phyloP scores from a whole-genome alignment of 92 coral and sea anemone species.

The Actinernus sp. region DNA sequence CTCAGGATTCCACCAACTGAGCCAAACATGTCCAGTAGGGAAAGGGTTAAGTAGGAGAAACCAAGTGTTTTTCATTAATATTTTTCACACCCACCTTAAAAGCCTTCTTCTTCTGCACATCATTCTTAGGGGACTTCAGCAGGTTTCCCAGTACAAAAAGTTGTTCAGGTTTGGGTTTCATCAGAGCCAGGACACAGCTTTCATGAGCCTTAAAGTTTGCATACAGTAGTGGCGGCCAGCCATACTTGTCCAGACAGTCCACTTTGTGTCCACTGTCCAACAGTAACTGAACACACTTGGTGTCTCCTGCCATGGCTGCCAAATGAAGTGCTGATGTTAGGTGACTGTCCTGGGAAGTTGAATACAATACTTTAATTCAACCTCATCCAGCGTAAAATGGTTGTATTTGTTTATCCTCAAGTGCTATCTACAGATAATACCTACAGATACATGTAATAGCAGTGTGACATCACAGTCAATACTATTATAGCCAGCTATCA shows the following conservation, averaged over 20 bases:
- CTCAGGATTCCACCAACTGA: no score
- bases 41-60: neutral
- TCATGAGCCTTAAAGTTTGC: constrained; percentile 97
- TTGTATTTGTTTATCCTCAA: no score
- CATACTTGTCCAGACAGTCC: constrained; percentile 91
- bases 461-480: no score
- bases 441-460: no score
- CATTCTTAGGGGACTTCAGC: constrained; percentile 62
- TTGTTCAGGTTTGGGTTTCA: constrained; percentile 96
- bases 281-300: constrained; percentile 77
- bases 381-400: no score
- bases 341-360: constrained; percentile 70
- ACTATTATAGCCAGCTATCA: no score
- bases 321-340: constrained; percentile 92
- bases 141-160: constrained; percentile 89
- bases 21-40: no score
- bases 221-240: constrained; percentile 98
- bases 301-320: constrained; percentile 94
- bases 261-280: constrained; percentile 80
- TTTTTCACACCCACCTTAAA: constrained; percentile 78
- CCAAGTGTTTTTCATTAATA: no score
- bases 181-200: constrained; percentile 91
- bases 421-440: no score
- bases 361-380: no score
- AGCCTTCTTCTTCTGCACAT: constrained; percentile 73